Percentiles rank a stretch among this genome's conserved stretches.
Conservation (phyloP, 2,113 vertebrate species). For the Carassius auratus region DNA sequence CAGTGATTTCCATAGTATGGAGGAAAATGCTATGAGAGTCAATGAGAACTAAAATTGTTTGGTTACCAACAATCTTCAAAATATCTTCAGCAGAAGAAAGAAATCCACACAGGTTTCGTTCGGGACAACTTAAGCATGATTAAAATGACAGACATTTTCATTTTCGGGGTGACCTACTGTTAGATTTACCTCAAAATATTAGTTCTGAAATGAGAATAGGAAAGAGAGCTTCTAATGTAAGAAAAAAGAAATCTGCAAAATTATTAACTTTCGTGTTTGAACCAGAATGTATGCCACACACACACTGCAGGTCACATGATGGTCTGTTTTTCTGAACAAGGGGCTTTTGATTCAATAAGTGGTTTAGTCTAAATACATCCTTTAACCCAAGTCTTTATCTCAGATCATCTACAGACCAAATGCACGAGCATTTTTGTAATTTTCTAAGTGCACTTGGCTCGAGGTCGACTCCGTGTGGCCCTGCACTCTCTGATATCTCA, state of each 20-base stretch:
- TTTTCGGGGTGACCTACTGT: no score
- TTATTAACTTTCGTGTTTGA: neutral
- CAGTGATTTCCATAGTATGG: neutral
- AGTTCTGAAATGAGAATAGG: neutral
- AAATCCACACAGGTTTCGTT: neutral
- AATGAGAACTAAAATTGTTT: neutral
- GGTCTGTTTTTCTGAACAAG: conserved; percentile 62
- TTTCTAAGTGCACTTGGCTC: neutral
- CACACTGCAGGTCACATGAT: conserved; percentile 69
- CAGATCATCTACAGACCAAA: neutral
- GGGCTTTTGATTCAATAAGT: neutral
- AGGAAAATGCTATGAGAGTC: no score
- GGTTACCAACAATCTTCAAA: neutral
- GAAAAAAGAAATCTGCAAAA: neutral
- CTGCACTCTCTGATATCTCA: neutral
- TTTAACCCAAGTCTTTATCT: neutral
- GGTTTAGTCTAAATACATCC: neutral
- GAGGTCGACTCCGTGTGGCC: neutral
- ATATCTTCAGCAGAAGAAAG: neutral
- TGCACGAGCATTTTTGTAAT: neutral
- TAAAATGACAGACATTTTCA: no score
- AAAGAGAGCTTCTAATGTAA: neutral
- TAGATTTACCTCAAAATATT: neutral
- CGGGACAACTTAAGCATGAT: neutral
- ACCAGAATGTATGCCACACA: neutral